A percentile compares a stretch with the other conserved stretches of the same genome.
These are phyloP conservation scores for Zaprionus kolodkinae DNA, from an alignment of 1,140 invertebrate species.

Conservation along the genomic window DNA sequence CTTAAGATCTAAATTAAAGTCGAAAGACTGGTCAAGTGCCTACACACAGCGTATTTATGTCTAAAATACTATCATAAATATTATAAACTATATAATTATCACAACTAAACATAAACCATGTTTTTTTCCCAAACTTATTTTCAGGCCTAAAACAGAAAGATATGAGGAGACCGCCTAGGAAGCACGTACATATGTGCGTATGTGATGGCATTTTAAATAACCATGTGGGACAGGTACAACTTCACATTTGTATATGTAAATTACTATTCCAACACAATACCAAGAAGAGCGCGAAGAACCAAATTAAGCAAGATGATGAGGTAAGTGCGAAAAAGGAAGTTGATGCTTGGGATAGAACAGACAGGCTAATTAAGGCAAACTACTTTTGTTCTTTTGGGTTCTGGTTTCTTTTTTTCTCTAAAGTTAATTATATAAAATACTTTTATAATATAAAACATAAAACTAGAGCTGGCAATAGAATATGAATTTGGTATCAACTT, in stretches of 20 bases:
- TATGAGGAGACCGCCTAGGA: background rate
- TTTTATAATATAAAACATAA: background rate
- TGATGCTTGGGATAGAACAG: background rate
- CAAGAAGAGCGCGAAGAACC: background rate
- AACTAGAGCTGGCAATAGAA: no score
- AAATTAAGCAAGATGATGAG: conserved; percentile 2
- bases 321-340: conserved; percentile 5
- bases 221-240: background rate
- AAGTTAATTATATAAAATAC: background rate
- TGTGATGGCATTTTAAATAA: background rate
- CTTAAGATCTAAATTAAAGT: background rate
- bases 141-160: background rate
- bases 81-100: background rate
- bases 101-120: background rate
- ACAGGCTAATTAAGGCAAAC: background rate
- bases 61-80: background rate
- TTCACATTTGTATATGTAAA: background rate
- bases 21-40: background rate
- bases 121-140: background rate
- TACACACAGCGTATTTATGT: background rate
- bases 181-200: background rate
- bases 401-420: background rate
- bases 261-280: background rate
- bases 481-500: no score
- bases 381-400: background rate